These are phyloP conservation scores for Alaudala cheleensis DNA, from an alignment of 2,113 vertebrate genomes.

Conservation along the genomic window DNA sequence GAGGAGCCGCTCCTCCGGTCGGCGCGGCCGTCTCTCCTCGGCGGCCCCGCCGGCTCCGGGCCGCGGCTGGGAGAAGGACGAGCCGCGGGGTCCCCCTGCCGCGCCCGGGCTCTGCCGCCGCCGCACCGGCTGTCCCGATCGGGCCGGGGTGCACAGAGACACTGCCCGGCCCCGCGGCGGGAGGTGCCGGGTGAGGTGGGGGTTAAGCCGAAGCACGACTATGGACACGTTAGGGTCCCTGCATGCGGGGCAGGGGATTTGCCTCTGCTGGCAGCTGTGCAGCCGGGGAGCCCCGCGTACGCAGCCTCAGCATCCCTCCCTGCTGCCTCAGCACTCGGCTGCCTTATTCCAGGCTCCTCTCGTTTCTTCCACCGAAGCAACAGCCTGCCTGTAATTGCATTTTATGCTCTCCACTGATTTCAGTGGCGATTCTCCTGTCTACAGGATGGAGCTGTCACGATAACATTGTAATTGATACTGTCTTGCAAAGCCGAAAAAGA, in stretches of 20 bases:
- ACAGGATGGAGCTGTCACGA: not conserved
- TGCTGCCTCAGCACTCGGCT: accelerated
- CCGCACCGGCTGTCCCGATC: not conserved
- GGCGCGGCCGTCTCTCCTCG: not conserved
- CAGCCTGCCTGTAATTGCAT: not conserved
- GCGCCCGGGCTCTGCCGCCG: not conserved
- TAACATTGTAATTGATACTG: accelerated
- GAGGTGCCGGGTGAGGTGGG: accelerated
- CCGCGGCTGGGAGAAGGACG: not conserved
- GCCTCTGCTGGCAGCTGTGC: not conserved
- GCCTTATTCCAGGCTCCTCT: accelerated
- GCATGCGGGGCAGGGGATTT: accelerated
- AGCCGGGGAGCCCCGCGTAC: accelerated
- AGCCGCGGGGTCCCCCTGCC: not conserved
- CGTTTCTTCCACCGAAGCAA: not conserved
- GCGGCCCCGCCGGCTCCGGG: not conserved
- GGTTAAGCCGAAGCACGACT: accelerated
- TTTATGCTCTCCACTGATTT: accelerated
- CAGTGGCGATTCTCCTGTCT: not conserved
- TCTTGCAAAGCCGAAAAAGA: not conserved
- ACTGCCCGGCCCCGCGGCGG: not conserved
- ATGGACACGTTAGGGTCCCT: accelerated
- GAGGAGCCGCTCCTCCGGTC: not conserved
- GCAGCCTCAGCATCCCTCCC: not conserved
- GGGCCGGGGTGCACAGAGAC: not conserved